A percentile compares a stretch with the other conserved stretches of the same genome.
These are phyloP conservation scores for Macropus fuliginosus DNA, from an alignment of 2,797 vertebrate species.

Conservation along the genomic window DNA sequence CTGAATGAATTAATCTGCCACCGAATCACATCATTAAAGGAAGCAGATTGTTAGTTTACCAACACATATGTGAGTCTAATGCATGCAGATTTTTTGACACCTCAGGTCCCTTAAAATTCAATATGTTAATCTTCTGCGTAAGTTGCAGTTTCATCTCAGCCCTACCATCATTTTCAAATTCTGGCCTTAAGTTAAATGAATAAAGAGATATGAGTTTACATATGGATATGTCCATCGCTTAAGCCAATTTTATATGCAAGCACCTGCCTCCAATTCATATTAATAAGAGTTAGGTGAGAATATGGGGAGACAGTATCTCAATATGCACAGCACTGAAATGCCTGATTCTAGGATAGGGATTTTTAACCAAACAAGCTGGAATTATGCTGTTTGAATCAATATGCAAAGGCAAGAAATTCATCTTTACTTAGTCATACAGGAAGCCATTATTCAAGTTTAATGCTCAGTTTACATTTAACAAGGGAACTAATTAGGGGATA, in stretches of 20 bases:
- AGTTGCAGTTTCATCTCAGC: constrained; percentile 50
- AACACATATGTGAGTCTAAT: constrained; percentile 49
- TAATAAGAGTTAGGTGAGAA: constrained; percentile 57
- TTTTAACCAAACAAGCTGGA: constrained; percentile 66
- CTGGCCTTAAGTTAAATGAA: constrained; percentile 55
- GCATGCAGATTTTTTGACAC: constrained; percentile 53
- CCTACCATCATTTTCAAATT: constrained; percentile 35
- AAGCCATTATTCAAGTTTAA: constrained; percentile 84
- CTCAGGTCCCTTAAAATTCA: constrained; percentile 63
- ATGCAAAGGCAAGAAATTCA: constrained; percentile 81
- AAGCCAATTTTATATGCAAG: constrained; percentile 57
- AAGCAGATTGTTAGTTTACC: constrained; percentile 58
- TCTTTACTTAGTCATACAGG: constrained; percentile 82
- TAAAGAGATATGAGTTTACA: constrained; percentile 28
- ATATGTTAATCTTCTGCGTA: constrained; percentile 39
- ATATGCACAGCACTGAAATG: constrained; percentile 1
- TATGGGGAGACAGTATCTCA: constrained; percentile 26
- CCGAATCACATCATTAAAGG: constrained; percentile 23
- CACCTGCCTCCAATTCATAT: constrained; percentile 41
- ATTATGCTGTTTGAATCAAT: constrained; percentile 79
- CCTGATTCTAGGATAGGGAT: constrained; percentile 17
- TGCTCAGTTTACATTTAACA: constrained; percentile 84
- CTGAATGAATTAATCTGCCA: constrained; percentile 4
- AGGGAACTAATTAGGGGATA: constrained; percentile 84
- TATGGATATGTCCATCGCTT: not conserved